A percentile compares a stretch with the other conserved stretches of the same genome.
phyloP scores from a whole-genome alignment of 53 echinoderm and acorn worm species.

The Apostichopus leukothele region DNA sequence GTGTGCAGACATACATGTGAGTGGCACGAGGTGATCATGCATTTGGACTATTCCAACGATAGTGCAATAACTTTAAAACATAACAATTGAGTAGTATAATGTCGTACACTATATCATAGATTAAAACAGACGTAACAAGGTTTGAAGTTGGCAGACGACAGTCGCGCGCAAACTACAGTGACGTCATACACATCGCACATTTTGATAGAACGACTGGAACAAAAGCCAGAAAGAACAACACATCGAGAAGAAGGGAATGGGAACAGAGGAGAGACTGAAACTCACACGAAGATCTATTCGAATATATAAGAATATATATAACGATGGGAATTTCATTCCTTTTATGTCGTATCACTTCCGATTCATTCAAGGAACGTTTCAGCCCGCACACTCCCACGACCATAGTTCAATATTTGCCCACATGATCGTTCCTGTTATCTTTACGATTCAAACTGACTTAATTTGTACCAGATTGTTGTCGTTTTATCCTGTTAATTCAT shows the following conservation, averaged over 20 bases:
- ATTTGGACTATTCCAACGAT: no score
- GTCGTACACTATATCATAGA: no score
- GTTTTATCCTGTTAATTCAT: not conserved
- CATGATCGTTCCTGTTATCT: not conserved
- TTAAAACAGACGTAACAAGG: no score
- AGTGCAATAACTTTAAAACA: no score
- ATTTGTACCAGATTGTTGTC: constrained; percentile 8
- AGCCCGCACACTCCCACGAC: not conserved
- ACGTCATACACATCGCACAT: not conserved
- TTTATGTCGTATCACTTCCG: not conserved
- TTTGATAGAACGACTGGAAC: no score
- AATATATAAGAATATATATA: not conserved
- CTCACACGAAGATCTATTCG: not conserved
- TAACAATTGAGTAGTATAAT: no score
- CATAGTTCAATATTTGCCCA: not conserved
- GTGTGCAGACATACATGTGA: no score
- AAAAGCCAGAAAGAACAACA: not conserved
- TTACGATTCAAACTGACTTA: not conserved
- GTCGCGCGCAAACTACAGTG: not conserved
- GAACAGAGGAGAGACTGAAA: not conserved
- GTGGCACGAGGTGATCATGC: no score
- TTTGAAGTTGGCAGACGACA: not conserved
- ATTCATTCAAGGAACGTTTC: not conserved
- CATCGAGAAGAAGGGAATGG: not conserved
- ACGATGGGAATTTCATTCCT: not conserved